Evolutionary conservation across 1,140 invertebrate genomes (phyloP), one percentile per base, ranked within the genome.

Genomic region (Stegodyphus mimosarum): DNA sequence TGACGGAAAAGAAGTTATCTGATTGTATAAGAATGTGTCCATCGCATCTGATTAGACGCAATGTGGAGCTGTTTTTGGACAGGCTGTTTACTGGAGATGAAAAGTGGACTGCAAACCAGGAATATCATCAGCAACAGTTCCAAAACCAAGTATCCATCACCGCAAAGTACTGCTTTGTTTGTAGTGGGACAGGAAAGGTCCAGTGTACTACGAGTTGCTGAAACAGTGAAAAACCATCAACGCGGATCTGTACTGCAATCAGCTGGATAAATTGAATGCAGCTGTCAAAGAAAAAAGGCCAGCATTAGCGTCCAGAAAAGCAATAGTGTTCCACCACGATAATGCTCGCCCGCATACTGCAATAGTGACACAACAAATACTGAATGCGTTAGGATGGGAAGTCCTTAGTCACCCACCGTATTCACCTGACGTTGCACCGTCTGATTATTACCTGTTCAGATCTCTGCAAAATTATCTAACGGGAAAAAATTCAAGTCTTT

Each of bases 391-490:
- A 67, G 64, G 64, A 67, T 67, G 64, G 64, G 64, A 67, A 67
- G 6, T 18, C 64, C 64, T 67, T 67, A 67, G 64, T 67, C 64
- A 67, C 64, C 64, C 64, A 66, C 64, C 64, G 64, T 66, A 66
- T 66, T 66, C 64, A 80, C 88, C 89, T 60, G 89, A 91, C 84
- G 80, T 90, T 55, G 88, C 90, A 33, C 88, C 89, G 18, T 88
- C 87, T 73, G 89, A 90, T 85, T 90, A 88, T 77, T 87, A 89
- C 70, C 67, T 90, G 69, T 90, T 91, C 69, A 10, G 75, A 49
- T 17, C 53, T 18, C 48, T 88, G 72, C 77, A 79, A 70, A 67
- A 79, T 77, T 66, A 77, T 77, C 63, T 77, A 66, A 77, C 50
- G 55, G 55, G 55, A 60, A 60, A 60, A 60, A 60, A 60, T n/a